Evolutionary conservation across 2,888 invertebrate genomes (phyloP), one percentile per base, ranked within the genome.

Genomic region (Cephus spinipes): DNA sequence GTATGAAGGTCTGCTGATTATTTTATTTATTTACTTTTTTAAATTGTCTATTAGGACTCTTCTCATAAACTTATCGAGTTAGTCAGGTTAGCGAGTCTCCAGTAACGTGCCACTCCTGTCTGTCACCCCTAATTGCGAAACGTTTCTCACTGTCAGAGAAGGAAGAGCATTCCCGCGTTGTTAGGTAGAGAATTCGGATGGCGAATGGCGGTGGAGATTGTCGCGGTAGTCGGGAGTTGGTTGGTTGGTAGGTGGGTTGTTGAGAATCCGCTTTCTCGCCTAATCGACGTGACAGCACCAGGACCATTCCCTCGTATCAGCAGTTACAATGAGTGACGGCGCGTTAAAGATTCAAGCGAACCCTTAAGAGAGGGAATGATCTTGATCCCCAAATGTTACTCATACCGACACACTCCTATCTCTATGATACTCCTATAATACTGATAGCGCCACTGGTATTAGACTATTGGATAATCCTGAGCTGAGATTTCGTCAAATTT

Each of bases 261-360:
- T 34, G 73, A 68, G 75, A 68, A 74, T 77, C 74, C 78, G 75
- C 76, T 73, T 76, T 83, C 84, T 83, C 81, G 81, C 82, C 86
- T 87, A 87, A 88, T 87, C 88, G 87, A 86, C 87, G 84, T 86
- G 87, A 87, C 88, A 87, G 86, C 78, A 81, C 55, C 55, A 55
- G 55, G 77, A 73, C 79, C 79, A 75, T 80, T 82, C 71, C 82
- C 80, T 81, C 83, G 83, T 85, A 86, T 87, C 86, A 86, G 83
- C 85, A 88, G 85, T 87, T 87, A 87, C 86, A 86, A 88, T 86
- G 87, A 87, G 84, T 87, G 88, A 87, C 87, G 86, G 82, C 77
- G 76, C 55, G 83, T 87, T 85, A 88, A 87, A 87, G 80, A 88
- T 88, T 87, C 86, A 88, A 76, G 78, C 74, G 77, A 33, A 71